These are phyloP conservation scores for Spatulosminthurus flaviceps DNA, from an alignment of 2,888 invertebrate genomes.

Conservation along the genomic window DNA sequence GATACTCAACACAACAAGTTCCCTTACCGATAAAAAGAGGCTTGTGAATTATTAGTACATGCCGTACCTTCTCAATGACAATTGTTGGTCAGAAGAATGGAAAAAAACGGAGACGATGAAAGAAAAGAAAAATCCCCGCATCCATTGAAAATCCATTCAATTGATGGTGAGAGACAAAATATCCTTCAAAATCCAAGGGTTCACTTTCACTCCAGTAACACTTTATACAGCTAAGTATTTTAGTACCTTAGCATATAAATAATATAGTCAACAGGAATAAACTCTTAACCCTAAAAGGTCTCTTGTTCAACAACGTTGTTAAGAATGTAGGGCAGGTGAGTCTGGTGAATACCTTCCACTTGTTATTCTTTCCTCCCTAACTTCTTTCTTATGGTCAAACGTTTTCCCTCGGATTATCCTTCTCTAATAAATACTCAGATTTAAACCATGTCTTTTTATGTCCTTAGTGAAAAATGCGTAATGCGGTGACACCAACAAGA, in stretches of 20 bases:
- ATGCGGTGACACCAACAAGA: too few species aligned
- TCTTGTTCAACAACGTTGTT: not conserved
- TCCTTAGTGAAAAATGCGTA: too few species aligned
- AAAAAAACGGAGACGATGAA: not conserved
- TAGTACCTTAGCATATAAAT: not conserved
- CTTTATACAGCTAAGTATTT: not conserved
- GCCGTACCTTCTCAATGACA: not conserved
- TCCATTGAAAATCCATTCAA: conserved; percentile 5
- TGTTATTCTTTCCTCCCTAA: not conserved
- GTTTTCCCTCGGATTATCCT: too few species aligned
- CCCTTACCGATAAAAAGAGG: too few species aligned
- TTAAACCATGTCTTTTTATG: too few species aligned
- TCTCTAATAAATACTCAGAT: conserved; percentile 6
- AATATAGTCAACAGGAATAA: not conserved
- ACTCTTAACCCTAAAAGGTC: not conserved
- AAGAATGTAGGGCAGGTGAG: conserved; percentile 13
- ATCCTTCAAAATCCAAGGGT: not conserved
- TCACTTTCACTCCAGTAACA: conserved; percentile 13
- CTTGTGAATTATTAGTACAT: too few species aligned
- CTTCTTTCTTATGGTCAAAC: too few species aligned
- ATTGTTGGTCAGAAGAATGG: not conserved
- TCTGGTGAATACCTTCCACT: not conserved
- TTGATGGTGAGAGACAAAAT: not conserved
- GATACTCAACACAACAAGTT: too few species aligned
- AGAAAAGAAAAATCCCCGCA: not conserved